These are phyloP conservation scores for Thecocarcelia acutangulata DNA, from an alignment of 2,888 invertebrate species.

Conservation along the genomic window DNA sequence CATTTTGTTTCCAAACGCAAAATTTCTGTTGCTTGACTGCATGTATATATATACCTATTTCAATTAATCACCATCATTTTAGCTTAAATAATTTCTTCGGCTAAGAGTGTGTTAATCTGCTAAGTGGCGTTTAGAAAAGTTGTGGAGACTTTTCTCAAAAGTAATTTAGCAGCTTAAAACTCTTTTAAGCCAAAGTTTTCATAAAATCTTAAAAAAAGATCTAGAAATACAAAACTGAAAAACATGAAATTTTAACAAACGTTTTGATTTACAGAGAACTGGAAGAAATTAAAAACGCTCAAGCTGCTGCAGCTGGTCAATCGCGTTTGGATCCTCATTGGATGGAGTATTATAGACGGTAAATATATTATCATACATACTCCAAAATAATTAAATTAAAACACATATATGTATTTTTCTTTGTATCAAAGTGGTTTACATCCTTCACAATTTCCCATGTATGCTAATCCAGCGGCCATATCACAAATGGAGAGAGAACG, in stretches of 20 bases:
- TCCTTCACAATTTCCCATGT: conserved; percentile 85
- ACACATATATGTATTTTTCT: not conserved
- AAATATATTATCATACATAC: conserved; percentile 16
- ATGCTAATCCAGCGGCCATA: conserved; percentile 88
- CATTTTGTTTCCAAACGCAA: conserved; percentile 37
- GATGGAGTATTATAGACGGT: conserved; percentile 92
- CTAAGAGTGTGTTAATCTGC: too few species aligned
- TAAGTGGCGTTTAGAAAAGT: too few species aligned
- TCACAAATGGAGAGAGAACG: conserved; percentile 94
- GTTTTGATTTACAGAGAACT: conserved; percentile 83
- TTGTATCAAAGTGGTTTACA: conserved; percentile 83
- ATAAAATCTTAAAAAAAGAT: not conserved
- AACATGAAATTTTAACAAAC: conserved; percentile 6
- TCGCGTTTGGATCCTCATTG: conserved; percentile 89
- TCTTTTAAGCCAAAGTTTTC: too few species aligned
- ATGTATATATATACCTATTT: conserved; percentile 4
- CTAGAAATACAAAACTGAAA: not conserved
- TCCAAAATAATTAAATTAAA: not conserved
- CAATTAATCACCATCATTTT: not conserved
- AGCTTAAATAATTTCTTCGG: not conserved
- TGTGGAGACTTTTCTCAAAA: too few species aligned
- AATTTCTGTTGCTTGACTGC: conserved; percentile 33
- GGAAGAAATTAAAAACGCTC: conserved; percentile 91
- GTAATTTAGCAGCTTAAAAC: too few species aligned
- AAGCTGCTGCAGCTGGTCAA: conserved; percentile 84